Evolutionary conservation across 1,140 invertebrate species (phyloP).

Genomic region (Bathynomus jamesi): DNA sequence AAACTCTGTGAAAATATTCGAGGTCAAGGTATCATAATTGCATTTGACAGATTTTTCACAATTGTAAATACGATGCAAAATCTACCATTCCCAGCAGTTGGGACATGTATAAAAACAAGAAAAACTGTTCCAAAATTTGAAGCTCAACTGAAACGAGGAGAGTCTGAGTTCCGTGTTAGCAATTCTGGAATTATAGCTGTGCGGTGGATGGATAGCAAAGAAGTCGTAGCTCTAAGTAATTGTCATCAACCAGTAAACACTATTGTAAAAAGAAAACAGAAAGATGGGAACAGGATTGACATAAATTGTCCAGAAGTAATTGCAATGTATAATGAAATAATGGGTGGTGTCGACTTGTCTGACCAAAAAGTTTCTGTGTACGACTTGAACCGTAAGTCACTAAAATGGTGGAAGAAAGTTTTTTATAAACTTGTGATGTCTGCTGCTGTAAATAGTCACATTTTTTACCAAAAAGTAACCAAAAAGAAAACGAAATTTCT

Average conservation of each 20-base stretch:
- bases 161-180: slow-evolving; percentile 18
- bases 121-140: slow-evolving; percentile 28
- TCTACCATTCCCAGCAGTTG: slow-evolving; percentile 7
- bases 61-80: slow-evolving; percentile 19
- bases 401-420: slow-evolving; percentile 37
- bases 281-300: slow-evolving; percentile 18
- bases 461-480: slow-evolving; percentile 21
- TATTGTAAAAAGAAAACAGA: slow-evolving; percentile 19
- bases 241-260: slow-evolving; percentile 21
- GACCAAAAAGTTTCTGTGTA: slow-evolving; percentile 35
- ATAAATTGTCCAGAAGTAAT: slow-evolving; percentile 15
- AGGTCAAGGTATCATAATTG: neutral
- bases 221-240: slow-evolving; percentile 36
- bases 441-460: slow-evolving; percentile 30
- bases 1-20: slow-evolving; percentile 23
- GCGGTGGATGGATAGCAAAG: slow-evolving; percentile 33
- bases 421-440: slow-evolving; percentile 33
- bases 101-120: slow-evolving; percentile 14
- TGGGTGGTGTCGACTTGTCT: slow-evolving; percentile 37
- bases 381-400: slow-evolving; percentile 36
- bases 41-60: slow-evolving; percentile 16
- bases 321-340: slow-evolving; percentile 33
- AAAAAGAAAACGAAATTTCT: slow-evolving; percentile 22
- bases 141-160: slow-evolving; percentile 22
- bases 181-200: slow-evolving; percentile 21